Evolutionary conservation across 2,797 vertebrate genomes (phyloP), one percentile per base, ranked within the genome.

Genomic region (Parotocinclus haroldoi): DNA sequence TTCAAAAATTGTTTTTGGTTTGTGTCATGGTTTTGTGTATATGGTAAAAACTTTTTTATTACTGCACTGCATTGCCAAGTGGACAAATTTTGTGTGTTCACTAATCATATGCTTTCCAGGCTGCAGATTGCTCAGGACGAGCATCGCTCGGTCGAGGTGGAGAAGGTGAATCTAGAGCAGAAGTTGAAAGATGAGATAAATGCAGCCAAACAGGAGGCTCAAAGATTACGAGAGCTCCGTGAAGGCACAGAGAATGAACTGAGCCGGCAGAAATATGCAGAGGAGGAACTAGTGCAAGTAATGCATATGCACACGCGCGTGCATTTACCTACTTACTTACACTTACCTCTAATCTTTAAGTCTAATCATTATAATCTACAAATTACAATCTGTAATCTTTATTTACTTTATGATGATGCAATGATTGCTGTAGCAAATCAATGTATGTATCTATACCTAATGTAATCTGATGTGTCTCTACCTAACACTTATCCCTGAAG

Each of bases 201-300:
- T 68, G 89, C 90, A 0, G 94, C 95, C 27, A 96, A 98, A 75
- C 88, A 89, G 54, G 96, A 98, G 81, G 95, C 95, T 3, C 90
- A 92, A 51, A 91, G 95, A 2, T 87, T 96, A 8, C 79, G 81
- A 16, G 90, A 94, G 57, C 77, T 98, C 7, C 82, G 94, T 11
- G 91, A 94, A 63, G 95, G 95, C 19, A 89, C 93, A 0, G 93
- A 92, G 79, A 95, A 92, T 42, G 90, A 96, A 74, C 79, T 94
- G 70, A 96, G 93, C 69, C 84, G 92, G 9, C 93, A 96, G 72
- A 95, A 91, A 48, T 96, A 97, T n/a, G 94, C 93, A 0, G 95
- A 98, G 78, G 93, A 98, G 79, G 95, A 98, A 63, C 81, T 98
- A 74, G 95, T 94, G 18, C 95, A 97, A 93, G 94, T 96, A 51